A percentile compares a stretch with the other conserved stretches of the same genome.
These are phyloP conservation scores for Heliothis peltigera DNA, from an alignment of 2,888 invertebrate genomes.

Conservation along the genomic window DNA sequence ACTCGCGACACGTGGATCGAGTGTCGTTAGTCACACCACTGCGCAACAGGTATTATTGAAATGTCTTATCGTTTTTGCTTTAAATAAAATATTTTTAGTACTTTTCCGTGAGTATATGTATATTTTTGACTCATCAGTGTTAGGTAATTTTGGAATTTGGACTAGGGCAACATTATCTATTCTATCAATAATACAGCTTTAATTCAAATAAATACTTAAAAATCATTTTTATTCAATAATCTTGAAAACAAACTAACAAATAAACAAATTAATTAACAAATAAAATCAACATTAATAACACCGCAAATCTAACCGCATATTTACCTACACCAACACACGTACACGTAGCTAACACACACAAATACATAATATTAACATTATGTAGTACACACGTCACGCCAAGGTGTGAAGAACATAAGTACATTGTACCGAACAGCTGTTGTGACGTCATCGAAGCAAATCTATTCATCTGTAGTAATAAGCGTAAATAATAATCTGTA, in stretches of 20 bases:
- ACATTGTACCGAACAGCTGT: slow-evolving; percentile 35
- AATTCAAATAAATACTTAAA: not conserved
- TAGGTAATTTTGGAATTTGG: too few relatives aligned
- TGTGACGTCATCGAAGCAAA: slow-evolving; percentile 25
- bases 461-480: slow-evolving; percentile 26
- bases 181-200: too few relatives aligned
- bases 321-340: not conserved
- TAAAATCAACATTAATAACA: not conserved
- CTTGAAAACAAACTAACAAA: too few relatives aligned
- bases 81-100: too few relatives aligned
- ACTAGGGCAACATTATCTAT: too few relatives aligned
- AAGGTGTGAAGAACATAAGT: slow-evolving; percentile 41
- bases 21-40: too few relatives aligned
- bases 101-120: too few relatives aligned
- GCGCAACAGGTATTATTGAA: too few relatives aligned
- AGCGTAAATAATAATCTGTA: too few relatives aligned
- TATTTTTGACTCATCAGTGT: too few relatives aligned
- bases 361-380: slow-evolving; percentile 5
- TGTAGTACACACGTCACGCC: slow-evolving; percentile 29
- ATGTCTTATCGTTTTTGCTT: too few relatives aligned
- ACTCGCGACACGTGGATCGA: too few relatives aligned
- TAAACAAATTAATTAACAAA: not conserved
- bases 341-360: slow-evolving; percentile 1
- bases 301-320: not conserved
- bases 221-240: not conserved